A percentile compares a stretch with the other conserved stretches of the same genome.
Conservation (phyloP, 2,888 invertebrate species). For the Craniophora ligustri region DNA sequence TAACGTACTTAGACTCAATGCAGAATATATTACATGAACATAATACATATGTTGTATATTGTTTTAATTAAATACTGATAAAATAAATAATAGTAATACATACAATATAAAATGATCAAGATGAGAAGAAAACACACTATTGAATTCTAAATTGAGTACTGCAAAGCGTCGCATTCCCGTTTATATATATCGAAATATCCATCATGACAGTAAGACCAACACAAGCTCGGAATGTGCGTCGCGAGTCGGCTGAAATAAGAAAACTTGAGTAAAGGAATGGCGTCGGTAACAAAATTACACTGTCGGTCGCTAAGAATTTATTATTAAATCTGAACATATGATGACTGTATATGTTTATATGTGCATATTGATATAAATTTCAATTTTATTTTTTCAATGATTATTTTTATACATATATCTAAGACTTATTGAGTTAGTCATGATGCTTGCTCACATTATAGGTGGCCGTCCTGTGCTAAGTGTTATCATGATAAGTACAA, state of each 20-base stretch:
- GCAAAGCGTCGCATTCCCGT: slow-evolving; percentile 37
- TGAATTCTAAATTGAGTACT: slow-evolving; percentile 41
- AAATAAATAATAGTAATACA: not conserved
- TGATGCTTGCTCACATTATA: no score
- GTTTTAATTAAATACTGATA: no score
- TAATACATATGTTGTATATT: no score
- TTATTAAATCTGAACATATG: slow-evolving; percentile 41
- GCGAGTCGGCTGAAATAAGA: slow-evolving; percentile 43
- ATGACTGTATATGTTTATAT: slow-evolving; percentile 2
- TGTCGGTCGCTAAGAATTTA: slow-evolving; percentile 26
- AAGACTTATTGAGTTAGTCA: no score
- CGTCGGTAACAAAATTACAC: slow-evolving; percentile 28
- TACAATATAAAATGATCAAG: not conserved
- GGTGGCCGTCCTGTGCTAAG: no score
- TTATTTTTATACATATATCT: not conserved
- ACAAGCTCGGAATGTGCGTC: slow-evolving; percentile 22
- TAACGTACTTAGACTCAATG: no score
- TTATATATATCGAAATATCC: slow-evolving; percentile 36
- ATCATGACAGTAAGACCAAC: slow-evolving; percentile 37
- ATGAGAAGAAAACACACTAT: slow-evolving; percentile 17
- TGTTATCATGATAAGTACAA: no score
- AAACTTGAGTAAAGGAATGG: slow-evolving; percentile 39
- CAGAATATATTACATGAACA: no score
- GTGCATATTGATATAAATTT: not conserved
- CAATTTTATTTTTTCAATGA: not conserved